Percentiles rank a stretch among this genome's conserved stretches.
Conservation (phyloP, 2,797 vertebrate species). For the Girardinus metallicus region DNA sequence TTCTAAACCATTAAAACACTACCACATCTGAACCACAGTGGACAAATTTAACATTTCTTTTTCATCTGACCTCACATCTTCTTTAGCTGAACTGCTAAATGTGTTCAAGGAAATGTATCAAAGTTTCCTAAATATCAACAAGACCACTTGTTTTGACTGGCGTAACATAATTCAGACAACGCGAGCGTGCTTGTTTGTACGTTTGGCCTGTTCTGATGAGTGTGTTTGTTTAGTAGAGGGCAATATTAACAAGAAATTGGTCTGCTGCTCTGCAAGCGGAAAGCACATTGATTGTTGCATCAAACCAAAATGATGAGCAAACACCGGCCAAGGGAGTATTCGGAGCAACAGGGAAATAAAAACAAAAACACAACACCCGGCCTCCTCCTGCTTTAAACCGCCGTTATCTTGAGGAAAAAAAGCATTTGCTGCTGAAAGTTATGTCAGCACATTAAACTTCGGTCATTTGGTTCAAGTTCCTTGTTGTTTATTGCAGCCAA, state of each 20-base stretch:
- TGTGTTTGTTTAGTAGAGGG: conserved; percentile 38
- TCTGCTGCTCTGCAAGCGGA: conserved; percentile 40
- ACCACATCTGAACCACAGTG: neutral
- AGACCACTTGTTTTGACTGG: neutral
- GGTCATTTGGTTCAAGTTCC: conserved; percentile 17
- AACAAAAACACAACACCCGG: conserved; percentile 23
- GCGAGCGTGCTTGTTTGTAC: neutral
- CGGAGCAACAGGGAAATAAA: conserved; percentile 23
- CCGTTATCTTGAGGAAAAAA: conserved; percentile 14
- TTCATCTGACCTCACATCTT: neutral
- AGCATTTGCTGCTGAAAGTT: conserved; percentile 29
- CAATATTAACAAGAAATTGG: conserved; percentile 51
- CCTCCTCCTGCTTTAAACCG: conserved; percentile 17
- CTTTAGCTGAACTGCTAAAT: neutral
- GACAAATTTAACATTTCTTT: neutral
- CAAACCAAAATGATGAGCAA: conserved; percentile 36
- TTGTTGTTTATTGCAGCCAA: conserved; percentile 22
- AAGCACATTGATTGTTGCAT: conserved; percentile 51
- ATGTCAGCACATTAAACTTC: conserved; percentile 29
- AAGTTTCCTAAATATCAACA: neutral
- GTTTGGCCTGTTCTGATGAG: conserved; percentile 19
- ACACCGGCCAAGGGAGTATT: conserved; percentile 31
- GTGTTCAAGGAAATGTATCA: neutral
- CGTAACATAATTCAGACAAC: neutral
- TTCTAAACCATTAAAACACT: neutral